phyloP scores from a whole-genome alignment of 2,797 vertebrate genomes.

The Bovichtus diacanthus region DNA sequence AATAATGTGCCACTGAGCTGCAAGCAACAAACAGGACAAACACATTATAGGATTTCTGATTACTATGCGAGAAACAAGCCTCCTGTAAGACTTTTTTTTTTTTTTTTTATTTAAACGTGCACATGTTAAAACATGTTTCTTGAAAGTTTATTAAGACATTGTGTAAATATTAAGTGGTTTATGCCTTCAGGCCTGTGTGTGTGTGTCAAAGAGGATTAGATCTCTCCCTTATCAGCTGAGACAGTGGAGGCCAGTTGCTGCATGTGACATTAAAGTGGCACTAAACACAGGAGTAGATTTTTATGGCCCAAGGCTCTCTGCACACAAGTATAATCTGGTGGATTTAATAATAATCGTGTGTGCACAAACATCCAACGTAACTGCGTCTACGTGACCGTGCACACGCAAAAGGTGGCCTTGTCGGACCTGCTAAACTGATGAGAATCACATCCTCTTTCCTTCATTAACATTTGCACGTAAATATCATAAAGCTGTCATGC shows the following conservation, averaged over 20 bases:
- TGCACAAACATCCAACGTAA: constrained; percentile 11
- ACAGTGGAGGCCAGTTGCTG: constrained; percentile 63
- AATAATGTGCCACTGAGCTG: constrained; percentile 63
- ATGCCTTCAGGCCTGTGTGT: constrained; percentile 20
- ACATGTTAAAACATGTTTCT: not conserved
- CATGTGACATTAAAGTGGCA: constrained; percentile 64
- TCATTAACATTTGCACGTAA: constrained; percentile 3
- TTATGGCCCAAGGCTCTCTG: constrained; percentile 25
- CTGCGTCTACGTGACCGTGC: not conserved
- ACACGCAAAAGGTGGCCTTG: constrained; percentile 8
- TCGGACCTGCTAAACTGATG: not conserved
- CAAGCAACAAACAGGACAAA: constrained; percentile 43
- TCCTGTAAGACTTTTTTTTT: not conserved
- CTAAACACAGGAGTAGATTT: constrained; percentile 36
- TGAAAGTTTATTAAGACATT: not conserved
- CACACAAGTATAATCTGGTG: constrained; percentile 40
- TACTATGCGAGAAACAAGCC: not conserved
- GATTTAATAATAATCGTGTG: constrained; percentile 45
- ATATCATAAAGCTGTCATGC: constrained; percentile 5
- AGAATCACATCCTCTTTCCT: constrained; percentile 1
- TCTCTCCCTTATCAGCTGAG: constrained; percentile 52
- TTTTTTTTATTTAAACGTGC: not conserved
- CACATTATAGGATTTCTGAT: not conserved
- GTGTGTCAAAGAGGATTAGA: constrained; percentile 75
- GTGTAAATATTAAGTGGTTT: not conserved